Conservation (phyloP, 2,113 vertebrate species). For the Desmodus rotundus region DNA sequence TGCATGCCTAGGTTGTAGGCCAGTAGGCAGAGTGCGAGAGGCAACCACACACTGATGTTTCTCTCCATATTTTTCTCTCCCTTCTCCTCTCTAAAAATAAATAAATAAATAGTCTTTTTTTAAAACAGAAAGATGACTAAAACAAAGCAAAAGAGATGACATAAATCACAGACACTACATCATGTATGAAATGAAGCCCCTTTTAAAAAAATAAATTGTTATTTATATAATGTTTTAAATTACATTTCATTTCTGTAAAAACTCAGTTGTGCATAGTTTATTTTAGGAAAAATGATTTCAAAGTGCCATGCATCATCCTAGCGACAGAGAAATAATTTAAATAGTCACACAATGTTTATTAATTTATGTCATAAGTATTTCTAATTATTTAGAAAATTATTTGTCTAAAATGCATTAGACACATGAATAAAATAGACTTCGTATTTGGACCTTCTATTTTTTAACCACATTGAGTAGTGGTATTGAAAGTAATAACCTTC, state of each 20-base stretch:
- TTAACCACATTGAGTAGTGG: neutral
- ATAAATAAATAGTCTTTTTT: too few species aligned
- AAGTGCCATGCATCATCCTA: neutral
- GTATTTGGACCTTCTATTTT: neutral
- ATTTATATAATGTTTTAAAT: neutral
- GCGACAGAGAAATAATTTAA: neutral
- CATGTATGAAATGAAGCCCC: neutral
- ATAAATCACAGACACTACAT: neutral
- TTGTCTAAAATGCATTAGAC: neutral
- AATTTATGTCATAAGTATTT: neutral
- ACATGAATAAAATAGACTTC: neutral
- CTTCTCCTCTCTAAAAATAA: too few species aligned
- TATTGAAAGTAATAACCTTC: neutral
- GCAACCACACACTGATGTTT: too few species aligned
- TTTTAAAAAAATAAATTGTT: neutral
- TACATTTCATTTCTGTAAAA: neutral
- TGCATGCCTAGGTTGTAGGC: too few species aligned
- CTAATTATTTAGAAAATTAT: neutral
- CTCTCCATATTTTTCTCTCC: too few species aligned
- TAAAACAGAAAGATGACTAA: neutral
- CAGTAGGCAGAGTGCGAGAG: too few species aligned
- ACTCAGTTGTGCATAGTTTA: neutral
- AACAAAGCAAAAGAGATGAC: neutral
- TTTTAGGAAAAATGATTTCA: neutral
- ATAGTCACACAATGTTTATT: neutral